These are phyloP conservation scores for Potorous gilbertii DNA, from an alignment of 2,797 vertebrate genomes.

Conservation along the genomic window DNA sequence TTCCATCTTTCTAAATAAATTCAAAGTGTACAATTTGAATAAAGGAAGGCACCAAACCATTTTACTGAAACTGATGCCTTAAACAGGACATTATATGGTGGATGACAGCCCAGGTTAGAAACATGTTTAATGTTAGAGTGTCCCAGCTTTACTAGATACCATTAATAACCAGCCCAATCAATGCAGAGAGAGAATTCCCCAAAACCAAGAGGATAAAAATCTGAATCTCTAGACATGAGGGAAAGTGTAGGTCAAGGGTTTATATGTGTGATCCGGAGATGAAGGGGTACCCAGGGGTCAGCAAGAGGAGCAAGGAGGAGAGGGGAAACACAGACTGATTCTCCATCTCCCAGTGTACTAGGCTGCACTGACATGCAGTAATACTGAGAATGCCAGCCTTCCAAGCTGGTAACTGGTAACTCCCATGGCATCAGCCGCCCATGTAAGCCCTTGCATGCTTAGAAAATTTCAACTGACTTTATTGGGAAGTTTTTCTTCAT, in stretches of 20 bases:
- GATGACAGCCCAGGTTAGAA: not conserved
- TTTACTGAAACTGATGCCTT: not conserved
- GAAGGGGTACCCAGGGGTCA: not conserved
- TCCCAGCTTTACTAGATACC: not conserved
- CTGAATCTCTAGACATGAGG: not conserved
- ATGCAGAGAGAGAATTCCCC: not conserved
- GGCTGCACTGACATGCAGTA: not conserved
- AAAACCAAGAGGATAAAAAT: not conserved
- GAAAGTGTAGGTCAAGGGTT: not conserved
- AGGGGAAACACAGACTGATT: not conserved
- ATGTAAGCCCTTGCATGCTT: not conserved
- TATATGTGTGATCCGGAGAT: not conserved
- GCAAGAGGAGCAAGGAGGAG: not conserved
- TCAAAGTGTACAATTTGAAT: not conserved
- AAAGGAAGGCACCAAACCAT: not conserved
- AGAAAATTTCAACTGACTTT: not conserved
- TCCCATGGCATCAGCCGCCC: not conserved
- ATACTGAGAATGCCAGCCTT: not conserved
- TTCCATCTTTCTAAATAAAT: slow-evolving; percentile 26
- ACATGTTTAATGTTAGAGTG: not conserved
- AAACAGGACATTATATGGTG: fast-evolving
- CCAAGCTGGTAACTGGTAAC: not conserved
- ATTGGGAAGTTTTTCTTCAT: not conserved
- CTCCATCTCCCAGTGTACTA: not conserved
- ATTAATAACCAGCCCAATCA: no score